Evolutionary conservation across 2,888 invertebrate species (phyloP).

Genomic region (Apeira syringaria): DNA sequence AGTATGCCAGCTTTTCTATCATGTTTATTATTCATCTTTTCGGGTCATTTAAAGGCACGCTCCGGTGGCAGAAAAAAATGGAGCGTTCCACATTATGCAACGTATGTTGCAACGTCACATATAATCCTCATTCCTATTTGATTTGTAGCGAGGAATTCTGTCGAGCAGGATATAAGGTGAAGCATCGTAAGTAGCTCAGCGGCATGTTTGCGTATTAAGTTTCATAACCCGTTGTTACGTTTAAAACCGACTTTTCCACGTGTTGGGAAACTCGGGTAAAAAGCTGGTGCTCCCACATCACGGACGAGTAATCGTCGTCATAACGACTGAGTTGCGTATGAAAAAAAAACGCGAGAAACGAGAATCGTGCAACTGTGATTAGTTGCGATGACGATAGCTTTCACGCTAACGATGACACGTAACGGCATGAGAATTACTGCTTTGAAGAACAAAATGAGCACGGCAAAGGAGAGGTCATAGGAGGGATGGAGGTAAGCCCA

Average conservation of each 20-base stretch:
- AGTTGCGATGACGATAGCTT: constrained; percentile 55
- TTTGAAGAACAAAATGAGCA: constrained; percentile 25
- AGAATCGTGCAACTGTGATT: constrained; percentile 61
- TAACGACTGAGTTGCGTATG: constrained; percentile 53
- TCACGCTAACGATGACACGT: constrained; percentile 59
- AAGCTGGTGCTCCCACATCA: constrained; percentile 73
- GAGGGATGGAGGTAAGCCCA: constrained; percentile 37
- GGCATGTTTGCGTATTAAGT: constrained; percentile 70
- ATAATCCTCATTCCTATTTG: constrained; percentile 35
- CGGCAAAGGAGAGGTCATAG: constrained; percentile 28
- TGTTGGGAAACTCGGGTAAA: constrained; percentile 73
- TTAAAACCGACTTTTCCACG: constrained; percentile 70
- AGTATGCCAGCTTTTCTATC: constrained; percentile 26
- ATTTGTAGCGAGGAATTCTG: constrained; percentile 53
- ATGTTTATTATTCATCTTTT: constrained; percentile 55
- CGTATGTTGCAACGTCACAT: constrained; percentile 44
- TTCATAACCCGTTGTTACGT: constrained; percentile 79
- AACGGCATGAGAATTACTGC: constrained; percentile 40
- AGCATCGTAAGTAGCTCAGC: constrained; percentile 53
- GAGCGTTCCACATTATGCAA: constrained; percentile 34
- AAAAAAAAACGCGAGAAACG: constrained; percentile 56
- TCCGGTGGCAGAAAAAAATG: constrained; percentile 36
- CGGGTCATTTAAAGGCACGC: constrained; percentile 53
- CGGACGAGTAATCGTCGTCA: constrained; percentile 66
- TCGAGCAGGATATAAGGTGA: constrained; percentile 64